Evolutionary conservation across 2,888 invertebrate genomes (phyloP).

Genomic region (Eristalis tenax): DNA sequence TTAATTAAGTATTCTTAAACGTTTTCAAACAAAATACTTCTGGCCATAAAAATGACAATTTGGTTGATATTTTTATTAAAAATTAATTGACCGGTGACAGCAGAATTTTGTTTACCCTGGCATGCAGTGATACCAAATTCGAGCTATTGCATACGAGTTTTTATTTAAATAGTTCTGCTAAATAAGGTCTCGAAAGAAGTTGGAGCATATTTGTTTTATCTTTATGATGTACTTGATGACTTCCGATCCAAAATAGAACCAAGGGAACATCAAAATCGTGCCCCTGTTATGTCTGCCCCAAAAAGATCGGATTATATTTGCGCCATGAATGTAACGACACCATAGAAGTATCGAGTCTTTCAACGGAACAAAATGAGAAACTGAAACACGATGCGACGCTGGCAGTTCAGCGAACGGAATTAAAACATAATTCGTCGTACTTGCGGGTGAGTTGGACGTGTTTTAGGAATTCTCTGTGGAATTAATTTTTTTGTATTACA

Average conservation of each 20-base stretch:
- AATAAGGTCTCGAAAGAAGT: background rate
- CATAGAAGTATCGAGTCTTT: background rate
- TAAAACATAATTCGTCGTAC: constrained; percentile 61
- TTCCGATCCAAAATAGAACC: too few species aligned
- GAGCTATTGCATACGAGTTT: background rate
- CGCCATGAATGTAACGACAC: background rate
- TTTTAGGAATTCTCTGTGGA: constrained; percentile 63
- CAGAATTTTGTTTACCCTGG: background rate
- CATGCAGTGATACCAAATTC: background rate
- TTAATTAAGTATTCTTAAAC: background rate
- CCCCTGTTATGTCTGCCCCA: too few species aligned
- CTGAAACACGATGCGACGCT: background rate
- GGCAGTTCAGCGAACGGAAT: constrained; percentile 1
- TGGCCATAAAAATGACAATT: background rate
- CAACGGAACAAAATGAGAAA: constrained; percentile 22
- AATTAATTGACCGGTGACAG: background rate
- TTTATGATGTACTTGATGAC: too few species aligned
- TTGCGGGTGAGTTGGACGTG: constrained; percentile 73
- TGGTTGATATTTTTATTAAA: background rate
- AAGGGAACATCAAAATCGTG: too few species aligned
- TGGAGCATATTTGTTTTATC: too few species aligned
- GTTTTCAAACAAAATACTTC: background rate
- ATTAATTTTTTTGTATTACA: constrained; percentile 32
- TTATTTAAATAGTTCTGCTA: too few species aligned
- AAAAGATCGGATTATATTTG: too few species aligned